Evolutionary conservation across 2,113 vertebrate genomes (phyloP), one percentile per base, ranked within the genome.

Genomic region (Rhadina sibilatrix): DNA sequence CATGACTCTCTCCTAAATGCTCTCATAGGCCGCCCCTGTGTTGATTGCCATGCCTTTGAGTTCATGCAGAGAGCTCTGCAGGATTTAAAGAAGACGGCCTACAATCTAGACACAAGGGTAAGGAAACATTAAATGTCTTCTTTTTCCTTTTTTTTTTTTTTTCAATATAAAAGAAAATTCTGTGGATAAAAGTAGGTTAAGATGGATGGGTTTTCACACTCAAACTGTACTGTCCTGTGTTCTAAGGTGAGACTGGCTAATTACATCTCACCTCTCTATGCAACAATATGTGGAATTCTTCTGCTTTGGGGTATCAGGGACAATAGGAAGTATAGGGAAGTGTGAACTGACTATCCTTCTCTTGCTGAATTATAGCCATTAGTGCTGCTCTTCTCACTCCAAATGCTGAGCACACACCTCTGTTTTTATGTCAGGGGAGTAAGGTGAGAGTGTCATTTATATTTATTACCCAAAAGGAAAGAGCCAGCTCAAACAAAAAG

Each of bases 1-100:
- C 44, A 38, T 24, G 17, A 50, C 33, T 87, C 18, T 92, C 19
- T 92, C 19, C 65, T 54, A 47, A 95, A 89, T 56, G 22, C 46
- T 78, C 38, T 90, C 64, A 65, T 83, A 99, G 99, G 99, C 96
- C 99, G 99, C 27, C 99, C 99, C 16, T 99, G 99, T 97, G 99
- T 99, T 91, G 99, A 99, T 44, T 99, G 99, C 89, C 99, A 99
- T 93, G 99, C 99, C 1, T 99, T 99, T 90, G 99, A 99, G 96
- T 99, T 99, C 89, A 99, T 99, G 99, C 99, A 99, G 98, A 98
- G 99, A 90, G 99, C 99, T 46, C 97, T 99, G 96, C 99, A 99
- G 96, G 99, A 99, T 96, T 97, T 99, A 75, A 99, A 99, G 97
- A 99, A 99, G 98, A 99, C 99, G 0, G 99, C 99, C 0, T 99